Percentiles rank a stretch among this genome's conserved stretches.
These are phyloP conservation scores for Zaprionus nigranus DNA, from an alignment of 1,140 invertebrate genomes.

Conservation along the genomic window DNA sequence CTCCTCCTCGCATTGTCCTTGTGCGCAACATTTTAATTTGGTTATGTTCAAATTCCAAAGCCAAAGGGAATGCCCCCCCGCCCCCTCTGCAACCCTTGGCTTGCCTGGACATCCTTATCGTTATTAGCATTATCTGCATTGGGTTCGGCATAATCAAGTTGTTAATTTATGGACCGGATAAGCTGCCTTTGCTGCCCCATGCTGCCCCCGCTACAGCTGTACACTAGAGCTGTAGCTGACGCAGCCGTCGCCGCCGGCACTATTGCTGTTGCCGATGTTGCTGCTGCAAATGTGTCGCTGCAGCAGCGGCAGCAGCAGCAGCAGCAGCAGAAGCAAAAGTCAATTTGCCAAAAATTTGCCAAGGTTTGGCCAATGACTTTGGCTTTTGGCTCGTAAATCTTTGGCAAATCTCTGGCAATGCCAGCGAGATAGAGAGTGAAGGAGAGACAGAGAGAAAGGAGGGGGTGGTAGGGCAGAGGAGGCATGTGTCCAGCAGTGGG, in stretches of 20 bases:
- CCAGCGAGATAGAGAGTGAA: background rate
- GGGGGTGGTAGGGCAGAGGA: background rate
- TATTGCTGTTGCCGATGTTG: background rate
- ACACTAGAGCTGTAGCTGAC: background rate
- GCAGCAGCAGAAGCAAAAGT: constrained; percentile 55
- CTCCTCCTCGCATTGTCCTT: constrained; percentile 16
- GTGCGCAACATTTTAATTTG: constrained; percentile 59
- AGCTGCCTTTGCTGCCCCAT: background rate
- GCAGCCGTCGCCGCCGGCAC: constrained; percentile 2
- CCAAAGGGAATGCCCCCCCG: background rate
- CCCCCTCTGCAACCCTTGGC: too few species aligned
- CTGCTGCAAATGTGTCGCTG: constrained; percentile 22
- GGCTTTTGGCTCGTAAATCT: constrained; percentile 49
- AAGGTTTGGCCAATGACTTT: constrained; percentile 55
- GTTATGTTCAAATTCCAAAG: constrained; percentile 30
- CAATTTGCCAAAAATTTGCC: constrained; percentile 76
- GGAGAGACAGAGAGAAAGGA: background rate
- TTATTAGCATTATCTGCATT: constrained; percentile 21
- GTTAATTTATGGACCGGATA: constrained; percentile 47
- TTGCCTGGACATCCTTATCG: constrained; percentile 4
- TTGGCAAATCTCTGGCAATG: constrained; percentile 45
- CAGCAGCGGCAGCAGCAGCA: constrained; percentile 4
- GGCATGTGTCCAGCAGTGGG: constrained; percentile 4
- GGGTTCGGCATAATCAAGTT: constrained; percentile 40
- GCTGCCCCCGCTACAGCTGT: constrained; percentile 20